These are phyloP conservation scores for Leucosticte australis DNA, from an alignment of 2,113 vertebrate species.

Conservation along the genomic window DNA sequence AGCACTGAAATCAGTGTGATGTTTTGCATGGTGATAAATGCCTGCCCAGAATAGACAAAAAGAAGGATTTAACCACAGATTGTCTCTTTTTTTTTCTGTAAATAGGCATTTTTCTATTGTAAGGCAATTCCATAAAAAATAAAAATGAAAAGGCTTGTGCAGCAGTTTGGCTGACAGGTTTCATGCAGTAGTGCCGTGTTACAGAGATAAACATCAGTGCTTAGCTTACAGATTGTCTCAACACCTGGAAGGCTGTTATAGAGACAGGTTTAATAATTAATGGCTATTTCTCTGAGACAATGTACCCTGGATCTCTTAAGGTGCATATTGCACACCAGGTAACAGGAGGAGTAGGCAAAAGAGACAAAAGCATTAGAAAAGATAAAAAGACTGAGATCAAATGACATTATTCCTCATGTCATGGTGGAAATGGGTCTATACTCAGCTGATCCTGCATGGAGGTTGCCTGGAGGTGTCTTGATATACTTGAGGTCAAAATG, in stretches of 20 bases:
- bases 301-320: neutral
- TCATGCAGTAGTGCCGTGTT: neutral
- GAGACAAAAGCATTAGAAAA: conserved; percentile 32
- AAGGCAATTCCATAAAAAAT: neutral
- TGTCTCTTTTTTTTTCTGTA: neutral
- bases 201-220: conserved; percentile 32
- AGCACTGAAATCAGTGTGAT: neutral
- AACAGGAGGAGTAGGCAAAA: conserved; percentile 13
- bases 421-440: neutral
- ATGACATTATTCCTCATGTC: neutral
- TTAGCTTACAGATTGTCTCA: conserved; percentile 52
- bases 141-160: neutral
- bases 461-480: neutral
- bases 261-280: conserved; percentile 60
- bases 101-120: neutral
- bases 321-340: neutral
- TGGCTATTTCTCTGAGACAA: conserved; percentile 9
- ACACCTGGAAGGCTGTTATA: conserved; percentile 30
- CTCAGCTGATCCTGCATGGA: neutral
- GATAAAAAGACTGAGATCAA: conserved; percentile 9
- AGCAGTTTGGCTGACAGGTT: neutral
- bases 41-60: neutral
- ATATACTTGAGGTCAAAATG: conserved; percentile 3
- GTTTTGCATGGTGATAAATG: neutral
- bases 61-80: neutral